These are phyloP conservation scores for Pogonophryne albipinna DNA, from an alignment of 2,797 vertebrate species.

Conservation along the genomic window DNA sequence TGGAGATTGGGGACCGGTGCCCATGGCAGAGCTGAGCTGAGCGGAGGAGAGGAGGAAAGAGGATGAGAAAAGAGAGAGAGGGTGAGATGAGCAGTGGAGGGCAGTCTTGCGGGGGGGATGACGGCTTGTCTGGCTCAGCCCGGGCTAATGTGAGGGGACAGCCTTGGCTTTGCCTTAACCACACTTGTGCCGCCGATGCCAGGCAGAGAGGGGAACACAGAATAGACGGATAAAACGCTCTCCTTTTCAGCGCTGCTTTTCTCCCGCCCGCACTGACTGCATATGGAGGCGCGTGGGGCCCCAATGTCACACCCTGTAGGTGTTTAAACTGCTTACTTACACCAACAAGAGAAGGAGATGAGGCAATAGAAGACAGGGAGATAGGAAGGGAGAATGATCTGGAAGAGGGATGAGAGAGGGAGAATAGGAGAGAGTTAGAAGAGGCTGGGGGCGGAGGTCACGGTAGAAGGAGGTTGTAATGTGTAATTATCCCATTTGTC, in stretches of 20 bases:
- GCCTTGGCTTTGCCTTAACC: constrained; percentile 81
- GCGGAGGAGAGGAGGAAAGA: constrained; percentile 64
- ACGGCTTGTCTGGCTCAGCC: constrained; percentile 80
- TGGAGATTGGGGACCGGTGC: constrained; percentile 85
- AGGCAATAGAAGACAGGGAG: constrained; percentile 73
- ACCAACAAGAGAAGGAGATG: constrained; percentile 77
- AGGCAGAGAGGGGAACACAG: constrained; percentile 74
- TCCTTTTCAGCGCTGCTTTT: constrained; percentile 73
- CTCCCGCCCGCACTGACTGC: constrained; percentile 75
- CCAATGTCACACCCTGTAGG: constrained; percentile 86
- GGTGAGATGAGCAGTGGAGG: constrained; percentile 65
- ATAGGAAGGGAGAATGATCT: constrained; percentile 57
- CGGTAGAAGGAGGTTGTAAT: constrained; percentile 75
- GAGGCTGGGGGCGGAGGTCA: constrained; percentile 78
- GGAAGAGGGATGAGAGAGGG: constrained; percentile 66
- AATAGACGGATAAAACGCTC: constrained; percentile 81
- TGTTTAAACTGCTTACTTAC: constrained; percentile 88
- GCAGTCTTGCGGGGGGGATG: constrained; percentile 66
- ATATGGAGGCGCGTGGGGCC: constrained; percentile 79
- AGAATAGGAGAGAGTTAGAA: constrained; percentile 71
- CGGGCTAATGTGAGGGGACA: constrained; percentile 85
- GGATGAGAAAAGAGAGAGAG: constrained; percentile 45
- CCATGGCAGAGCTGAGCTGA: constrained; percentile 78
- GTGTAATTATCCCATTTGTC: constrained; percentile 70
- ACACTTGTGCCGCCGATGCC: constrained; percentile 70